Percentiles rank a stretch among this genome's conserved stretches.
These are phyloP conservation scores for Heliconius eleuchia DNA, from an alignment of 1,140 invertebrate genomes.

Conservation along the genomic window DNA sequence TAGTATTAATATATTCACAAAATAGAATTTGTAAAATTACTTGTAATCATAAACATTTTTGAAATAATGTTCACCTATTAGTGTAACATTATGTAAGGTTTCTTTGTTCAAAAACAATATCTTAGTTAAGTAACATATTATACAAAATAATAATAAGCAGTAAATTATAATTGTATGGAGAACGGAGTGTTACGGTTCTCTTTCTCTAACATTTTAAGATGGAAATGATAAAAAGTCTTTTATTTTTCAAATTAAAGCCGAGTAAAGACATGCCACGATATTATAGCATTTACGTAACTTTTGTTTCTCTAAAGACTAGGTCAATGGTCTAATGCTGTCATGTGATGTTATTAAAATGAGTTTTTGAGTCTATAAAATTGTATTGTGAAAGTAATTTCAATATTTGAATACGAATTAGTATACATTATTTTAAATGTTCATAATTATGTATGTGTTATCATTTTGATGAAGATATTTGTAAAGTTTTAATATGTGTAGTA, in stretches of 20 bases:
- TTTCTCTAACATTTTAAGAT: no score
- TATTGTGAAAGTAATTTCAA: slow-evolving; percentile 3
- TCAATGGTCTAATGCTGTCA: slow-evolving; percentile 33
- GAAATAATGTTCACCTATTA: no score
- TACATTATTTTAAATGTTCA: neutral
- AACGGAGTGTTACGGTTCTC: no score
- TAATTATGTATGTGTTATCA: slow-evolving; percentile 2
- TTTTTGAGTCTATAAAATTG: slow-evolving; percentile 8
- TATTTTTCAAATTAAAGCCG: neutral
- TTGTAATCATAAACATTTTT: neutral
- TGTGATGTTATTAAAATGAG: slow-evolving; percentile 19
- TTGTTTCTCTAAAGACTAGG: slow-evolving; percentile 27
- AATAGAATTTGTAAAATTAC: neutral
- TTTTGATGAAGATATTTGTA: neutral
- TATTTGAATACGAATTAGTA: slow-evolving; percentile 7
- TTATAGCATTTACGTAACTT: slow-evolving; percentile 31
- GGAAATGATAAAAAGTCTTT: neutral
- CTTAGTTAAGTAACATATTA: no score
- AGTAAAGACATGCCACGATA: neutral
- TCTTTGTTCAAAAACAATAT: no score
- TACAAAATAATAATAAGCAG: no score
- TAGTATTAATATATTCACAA: neutral
- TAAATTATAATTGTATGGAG: no score
- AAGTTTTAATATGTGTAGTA: no score
- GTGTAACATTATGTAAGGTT: no score